phyloP scores from a whole-genome alignment of 2,113 vertebrate species.

The cat (Felis catus) region DNA sequence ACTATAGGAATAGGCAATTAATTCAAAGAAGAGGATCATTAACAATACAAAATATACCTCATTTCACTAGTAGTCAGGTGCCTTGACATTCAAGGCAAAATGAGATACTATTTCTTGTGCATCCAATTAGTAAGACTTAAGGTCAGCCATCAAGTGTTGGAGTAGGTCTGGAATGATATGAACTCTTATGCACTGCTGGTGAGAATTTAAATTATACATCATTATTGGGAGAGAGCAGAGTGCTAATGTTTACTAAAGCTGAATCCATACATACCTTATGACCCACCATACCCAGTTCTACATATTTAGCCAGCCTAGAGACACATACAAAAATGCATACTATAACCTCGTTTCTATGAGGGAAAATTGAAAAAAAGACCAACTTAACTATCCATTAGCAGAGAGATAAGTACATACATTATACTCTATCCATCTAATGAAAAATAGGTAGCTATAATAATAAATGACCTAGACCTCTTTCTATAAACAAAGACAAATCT shows the following conservation, averaged over 20 bases:
- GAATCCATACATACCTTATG: neutral
- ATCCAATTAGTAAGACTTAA: neutral
- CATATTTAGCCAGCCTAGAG: neutral
- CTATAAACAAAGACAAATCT: neutral
- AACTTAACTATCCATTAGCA: neutral
- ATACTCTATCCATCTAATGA: neutral
- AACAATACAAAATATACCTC: neutral
- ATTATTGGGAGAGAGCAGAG: neutral
- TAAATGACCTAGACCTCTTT: neutral
- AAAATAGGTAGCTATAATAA: neutral
- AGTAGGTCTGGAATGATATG: neutral
- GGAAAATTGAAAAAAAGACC: neutral
- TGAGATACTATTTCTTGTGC: neutral
- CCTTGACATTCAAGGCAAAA: neutral
- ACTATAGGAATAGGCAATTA: neutral
- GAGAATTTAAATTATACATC: neutral
- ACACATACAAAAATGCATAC: neutral
- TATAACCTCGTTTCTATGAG: neutral
- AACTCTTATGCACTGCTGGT: neutral
- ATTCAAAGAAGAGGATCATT: neutral
- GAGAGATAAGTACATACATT: neutral
- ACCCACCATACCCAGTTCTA: neutral
- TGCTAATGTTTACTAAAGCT: neutral
- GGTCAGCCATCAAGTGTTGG: neutral
- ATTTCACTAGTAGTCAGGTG: neutral